Base-by-base conservation (phyloP, 2,113 vertebrate genomes). In the Pica pica region DNA sequence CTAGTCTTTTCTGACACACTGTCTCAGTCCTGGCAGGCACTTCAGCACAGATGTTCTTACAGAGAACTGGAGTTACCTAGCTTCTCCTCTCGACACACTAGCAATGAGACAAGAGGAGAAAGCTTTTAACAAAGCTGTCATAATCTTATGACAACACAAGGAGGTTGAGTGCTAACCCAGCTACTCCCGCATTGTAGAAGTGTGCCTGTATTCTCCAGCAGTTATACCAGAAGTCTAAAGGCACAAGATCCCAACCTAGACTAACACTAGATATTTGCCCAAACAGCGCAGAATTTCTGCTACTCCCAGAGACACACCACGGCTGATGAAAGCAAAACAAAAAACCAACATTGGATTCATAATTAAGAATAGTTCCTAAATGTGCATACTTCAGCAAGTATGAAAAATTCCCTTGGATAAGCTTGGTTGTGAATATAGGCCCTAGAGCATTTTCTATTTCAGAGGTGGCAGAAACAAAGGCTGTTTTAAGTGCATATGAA, bases 401-500 rank as follows among this genome's bases (percentile, higher is more conserved):
- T 20, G 35, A 47, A 70, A 53, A 77, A 39, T 53, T 93, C 8
- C 31, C 37, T 83, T 18, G 74, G 50, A 24, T 11, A 80, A 69
- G 6, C 86, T 55, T 73, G 63, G 76, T 80, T 50, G 57, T 73
- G 63, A 95, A 69, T 56, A n/a, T 33, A 95, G 60, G 24, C 78
- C 75, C 75, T 50, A 73, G 10, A 91, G 65, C 52, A 79, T 88
- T 71, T 95, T 89, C 52, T 75, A 4, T 37, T 76, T 84, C 35
- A 82, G 70, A 65, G 24, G 59, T 42, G 33, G 55, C n/a, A 89
- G 81, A 95, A 95, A 91, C 23, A 95, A 92, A 94, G 46, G 28
- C 23, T 68, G 37, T 80, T 96, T 89, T 83, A 97, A 85, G 77
- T 93, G 90, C 33, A 57, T 50, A 85, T 89, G 68, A 83, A 86